phyloP scores from a whole-genome alignment of 2,113 vertebrate genomes.

The Camelus bactrianus region DNA sequence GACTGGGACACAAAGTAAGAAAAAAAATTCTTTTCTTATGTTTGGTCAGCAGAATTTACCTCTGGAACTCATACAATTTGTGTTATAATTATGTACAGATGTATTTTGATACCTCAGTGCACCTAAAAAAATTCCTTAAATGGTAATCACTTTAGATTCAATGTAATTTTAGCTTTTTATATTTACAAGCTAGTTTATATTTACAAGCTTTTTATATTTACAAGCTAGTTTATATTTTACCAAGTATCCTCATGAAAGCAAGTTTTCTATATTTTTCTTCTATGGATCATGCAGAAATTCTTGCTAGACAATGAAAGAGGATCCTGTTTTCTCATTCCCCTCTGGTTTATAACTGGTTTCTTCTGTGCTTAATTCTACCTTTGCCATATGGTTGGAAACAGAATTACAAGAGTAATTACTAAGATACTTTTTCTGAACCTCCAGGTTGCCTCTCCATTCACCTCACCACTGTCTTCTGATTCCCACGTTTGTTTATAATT shows the following conservation, averaged over 20 bases:
- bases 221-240: not conserved
- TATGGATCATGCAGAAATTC: not conserved
- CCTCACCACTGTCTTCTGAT: not conserved
- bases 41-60: not conserved
- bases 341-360: not conserved
- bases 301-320: not conserved
- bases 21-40: not conserved
- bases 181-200: not conserved
- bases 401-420: not conserved
- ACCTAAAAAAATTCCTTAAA: not conserved
- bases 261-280: not conserved
- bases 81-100: not conserved
- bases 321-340: not conserved
- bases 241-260: not conserved
- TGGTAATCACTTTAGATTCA: not conserved
- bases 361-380: not conserved
- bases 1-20: not conserved
- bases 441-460: not conserved
- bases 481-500: not conserved
- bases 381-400: not conserved
- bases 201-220: constrained; percentile 1
- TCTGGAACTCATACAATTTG: not conserved
- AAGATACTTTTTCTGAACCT: not conserved
- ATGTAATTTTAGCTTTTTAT: not conserved
- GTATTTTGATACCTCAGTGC: not conserved